These are phyloP conservation scores for Clarias pachynema DNA, from an alignment of 2,797 vertebrate species.

Conservation along the genomic window DNA sequence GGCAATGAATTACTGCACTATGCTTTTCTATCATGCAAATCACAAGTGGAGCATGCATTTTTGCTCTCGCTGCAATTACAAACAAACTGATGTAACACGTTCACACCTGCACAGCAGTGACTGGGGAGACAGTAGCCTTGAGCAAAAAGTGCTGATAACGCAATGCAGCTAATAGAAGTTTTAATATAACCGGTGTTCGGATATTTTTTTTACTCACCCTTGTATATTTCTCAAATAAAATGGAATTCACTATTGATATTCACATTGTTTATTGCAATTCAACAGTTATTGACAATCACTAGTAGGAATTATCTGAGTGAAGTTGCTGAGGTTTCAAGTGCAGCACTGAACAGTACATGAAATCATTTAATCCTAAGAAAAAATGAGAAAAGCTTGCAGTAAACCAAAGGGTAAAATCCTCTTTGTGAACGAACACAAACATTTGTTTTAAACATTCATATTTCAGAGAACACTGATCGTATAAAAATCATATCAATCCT, in stretches of 20 bases:
- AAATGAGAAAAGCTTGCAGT: not conserved
- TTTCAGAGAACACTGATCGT: constrained; percentile 42
- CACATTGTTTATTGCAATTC: constrained; percentile 51
- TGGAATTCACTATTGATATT: not conserved
- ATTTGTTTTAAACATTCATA: constrained; percentile 40
- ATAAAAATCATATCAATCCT: constrained; percentile 33
- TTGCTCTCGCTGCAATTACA: too few species aligned
- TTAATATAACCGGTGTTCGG: too few species aligned
- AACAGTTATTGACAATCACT: constrained; percentile 23
- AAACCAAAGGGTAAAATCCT: constrained; percentile 9
- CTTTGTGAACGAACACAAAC: not conserved
- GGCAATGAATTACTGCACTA: too few species aligned
- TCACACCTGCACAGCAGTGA: too few species aligned
- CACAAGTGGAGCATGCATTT: too few species aligned
- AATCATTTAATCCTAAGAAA: not conserved
- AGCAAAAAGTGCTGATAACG: too few species aligned
- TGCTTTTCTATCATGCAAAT: too few species aligned
- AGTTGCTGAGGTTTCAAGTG: constrained; percentile 13
- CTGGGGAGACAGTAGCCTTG: too few species aligned
- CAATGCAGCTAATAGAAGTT: too few species aligned
- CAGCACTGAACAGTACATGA: constrained; percentile 28
- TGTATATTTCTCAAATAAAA: not conserved
- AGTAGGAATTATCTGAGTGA: constrained; percentile 17
- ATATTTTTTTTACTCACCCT: too few species aligned
- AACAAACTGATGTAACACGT: too few species aligned